Evolutionary conservation across 2,797 vertebrate species (phyloP), one percentile per base, ranked within the genome.

Genomic region (Danio tinwini): DNA sequence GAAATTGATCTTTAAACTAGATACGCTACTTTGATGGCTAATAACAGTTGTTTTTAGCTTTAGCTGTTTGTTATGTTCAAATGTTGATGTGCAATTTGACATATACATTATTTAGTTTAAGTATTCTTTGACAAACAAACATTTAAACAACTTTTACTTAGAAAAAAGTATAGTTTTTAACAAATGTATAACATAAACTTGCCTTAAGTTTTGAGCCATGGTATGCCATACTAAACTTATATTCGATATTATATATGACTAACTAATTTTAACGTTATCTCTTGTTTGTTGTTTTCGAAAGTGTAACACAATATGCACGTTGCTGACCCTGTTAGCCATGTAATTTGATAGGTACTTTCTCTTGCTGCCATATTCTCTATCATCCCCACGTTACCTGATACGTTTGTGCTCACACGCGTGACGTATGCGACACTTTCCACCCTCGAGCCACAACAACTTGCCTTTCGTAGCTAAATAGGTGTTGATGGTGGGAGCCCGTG

Each of bases 401-500:
- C 2, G 11, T 77, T 76, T 47, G 37, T 37, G 37, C 49, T 73
- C 69, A 76, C 74, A 76, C 19, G 52, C 45, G 72, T 86, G 83
- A 85, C 73, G 81, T 58, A 81, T 67, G 29, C 58, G 69, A 71
- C 84, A 86, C 76, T 88, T 90, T 88, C 87, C 88, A 85, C 75
- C 45, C 84, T 77, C 81, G 3, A 29, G 68, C 21, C 62, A 49
- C 61, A 58, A 61, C 17, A 76, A 68, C 65, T 65, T 70, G 72
- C 40, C 62, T 39, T 84, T 75, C 77, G 84, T 80, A 84, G 67
- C 81, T 47, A 76, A 73, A 80, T 77, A 83, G 86, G 86, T 85
- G 83, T 79, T 85, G 12, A 1, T 59, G 71, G 84, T 86, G 88
- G 90, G 91, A 85, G 90, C 89, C 93, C 90, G 8, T 94, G 93